Evolutionary conservation across 2,888 invertebrate genomes (phyloP).

Genomic region (Nemapogon koenigi): DNA sequence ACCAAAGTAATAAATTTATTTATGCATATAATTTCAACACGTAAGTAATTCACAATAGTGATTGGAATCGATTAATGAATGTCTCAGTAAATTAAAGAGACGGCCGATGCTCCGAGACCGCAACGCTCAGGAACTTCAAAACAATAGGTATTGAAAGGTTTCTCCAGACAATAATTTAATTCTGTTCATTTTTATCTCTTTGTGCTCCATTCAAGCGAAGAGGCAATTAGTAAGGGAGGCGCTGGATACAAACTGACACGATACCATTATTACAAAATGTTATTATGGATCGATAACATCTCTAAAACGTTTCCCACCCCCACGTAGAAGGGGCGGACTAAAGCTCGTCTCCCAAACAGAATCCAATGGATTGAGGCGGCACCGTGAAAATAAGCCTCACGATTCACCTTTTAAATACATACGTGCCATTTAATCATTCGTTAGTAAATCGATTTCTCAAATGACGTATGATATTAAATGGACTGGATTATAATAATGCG

Average conservation of each 20-base stretch:
- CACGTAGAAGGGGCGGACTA: slow-evolving; percentile 35
- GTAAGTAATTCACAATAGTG: no score
- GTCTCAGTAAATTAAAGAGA: no score
- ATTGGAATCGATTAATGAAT: no score
- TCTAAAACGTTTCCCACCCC: slow-evolving; percentile 29
- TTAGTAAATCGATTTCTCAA: no score
- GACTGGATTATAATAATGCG: no score
- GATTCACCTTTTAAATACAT: neutral
- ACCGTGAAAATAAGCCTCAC: slow-evolving; percentile 17
- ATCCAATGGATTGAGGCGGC: slow-evolving; percentile 25
- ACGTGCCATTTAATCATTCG: neutral
- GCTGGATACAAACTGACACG: slow-evolving; percentile 30
- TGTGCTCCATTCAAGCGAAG: slow-evolving; percentile 20
- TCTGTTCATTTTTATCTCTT: slow-evolving; percentile 27
- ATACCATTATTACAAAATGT: slow-evolving; percentile 38
- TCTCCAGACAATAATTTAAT: slow-evolving; percentile 24
- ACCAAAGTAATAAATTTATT: no score
- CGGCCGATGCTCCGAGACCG: no score
- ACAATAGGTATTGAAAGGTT: slow-evolving; percentile 33
- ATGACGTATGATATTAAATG: no score
- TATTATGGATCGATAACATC: slow-evolving; percentile 41
- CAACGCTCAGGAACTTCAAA: no score
- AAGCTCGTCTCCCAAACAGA: slow-evolving; percentile 32
- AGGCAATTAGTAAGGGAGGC: slow-evolving; percentile 37
- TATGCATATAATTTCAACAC: no score